A percentile compares a stretch with the other conserved stretches of the same genome.
Conservation (phyloP, 2,113 vertebrate genomes). For the Lampris megalopsis region DNA sequence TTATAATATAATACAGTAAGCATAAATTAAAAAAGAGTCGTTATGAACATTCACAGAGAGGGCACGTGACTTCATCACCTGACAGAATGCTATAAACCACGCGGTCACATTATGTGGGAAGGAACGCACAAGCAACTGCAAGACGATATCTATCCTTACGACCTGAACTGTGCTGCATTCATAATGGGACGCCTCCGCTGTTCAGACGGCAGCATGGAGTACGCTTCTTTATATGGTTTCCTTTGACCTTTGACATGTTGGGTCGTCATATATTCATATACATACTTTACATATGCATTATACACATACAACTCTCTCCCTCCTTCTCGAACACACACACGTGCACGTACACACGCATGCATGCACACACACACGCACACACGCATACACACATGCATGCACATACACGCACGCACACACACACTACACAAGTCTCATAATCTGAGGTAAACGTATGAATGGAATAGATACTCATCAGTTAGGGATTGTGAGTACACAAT, state of each 20-base stretch:
- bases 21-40: constrained; percentile 21
- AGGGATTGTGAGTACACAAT: too few relatives aligned
- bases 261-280: not conserved
- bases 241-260: too few relatives aligned
- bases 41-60: constrained; percentile 34
- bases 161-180: constrained; percentile 44
- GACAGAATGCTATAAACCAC: constrained; percentile 29
- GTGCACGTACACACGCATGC: not conserved
- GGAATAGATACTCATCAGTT: too few relatives aligned
- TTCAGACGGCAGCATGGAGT: too few relatives aligned
- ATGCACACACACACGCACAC: constrained; percentile 18
- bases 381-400: constrained; percentile 6
- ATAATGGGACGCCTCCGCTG: not conserved
- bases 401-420: not conserved
- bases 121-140: constrained; percentile 37
- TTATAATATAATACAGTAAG: constrained; percentile 25
- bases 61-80: constrained; percentile 33
- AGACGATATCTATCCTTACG: constrained; percentile 25
- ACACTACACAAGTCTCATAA: not conserved
- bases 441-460: not conserved
- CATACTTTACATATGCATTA: not conserved
- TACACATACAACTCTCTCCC: constrained; percentile 1
- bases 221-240: too few relatives aligned
- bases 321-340: constrained; percentile 20
- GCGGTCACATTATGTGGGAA: constrained; percentile 36